A percentile compares a stretch with the other conserved stretches of the same genome.
phyloP scores from a whole-genome alignment of 2,113 vertebrate species.

The Nycticorax nycticorax region DNA sequence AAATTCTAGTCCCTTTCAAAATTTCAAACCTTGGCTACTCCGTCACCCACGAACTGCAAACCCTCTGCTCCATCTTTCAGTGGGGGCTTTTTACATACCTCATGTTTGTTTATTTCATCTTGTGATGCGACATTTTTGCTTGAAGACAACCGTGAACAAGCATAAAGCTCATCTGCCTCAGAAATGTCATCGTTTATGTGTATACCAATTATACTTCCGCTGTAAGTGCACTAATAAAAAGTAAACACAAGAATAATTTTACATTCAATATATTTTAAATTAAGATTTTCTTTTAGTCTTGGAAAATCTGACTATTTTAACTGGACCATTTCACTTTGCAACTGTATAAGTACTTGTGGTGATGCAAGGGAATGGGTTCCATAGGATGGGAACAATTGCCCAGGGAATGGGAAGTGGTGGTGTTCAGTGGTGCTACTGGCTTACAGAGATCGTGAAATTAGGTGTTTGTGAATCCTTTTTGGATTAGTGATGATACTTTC shows the following conservation, averaged over 20 bases:
- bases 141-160: not conserved
- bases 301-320: not conserved
- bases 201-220: not conserved
- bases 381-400: not conserved
- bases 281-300: not conserved
- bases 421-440: not conserved
- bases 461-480: not conserved
- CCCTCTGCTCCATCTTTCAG: not conserved
- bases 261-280: not conserved
- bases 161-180: not conserved
- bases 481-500: not conserved
- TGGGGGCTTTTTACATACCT: slow-evolving; percentile 12
- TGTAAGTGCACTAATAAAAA: not conserved
- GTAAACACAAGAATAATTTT: not conserved
- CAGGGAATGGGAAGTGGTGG: not conserved
- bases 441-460: not conserved
- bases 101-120: not conserved
- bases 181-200: not conserved
- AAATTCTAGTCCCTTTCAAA: not conserved
- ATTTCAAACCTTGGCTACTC: not conserved
- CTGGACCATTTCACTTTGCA: not conserved
- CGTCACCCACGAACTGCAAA: not conserved
- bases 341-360: not conserved
- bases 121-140: not conserved
- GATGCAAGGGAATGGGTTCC: not conserved